These are phyloP conservation scores for Crypturellus undulatus DNA, from an alignment of 2,113 vertebrate species.

Conservation along the genomic window DNA sequence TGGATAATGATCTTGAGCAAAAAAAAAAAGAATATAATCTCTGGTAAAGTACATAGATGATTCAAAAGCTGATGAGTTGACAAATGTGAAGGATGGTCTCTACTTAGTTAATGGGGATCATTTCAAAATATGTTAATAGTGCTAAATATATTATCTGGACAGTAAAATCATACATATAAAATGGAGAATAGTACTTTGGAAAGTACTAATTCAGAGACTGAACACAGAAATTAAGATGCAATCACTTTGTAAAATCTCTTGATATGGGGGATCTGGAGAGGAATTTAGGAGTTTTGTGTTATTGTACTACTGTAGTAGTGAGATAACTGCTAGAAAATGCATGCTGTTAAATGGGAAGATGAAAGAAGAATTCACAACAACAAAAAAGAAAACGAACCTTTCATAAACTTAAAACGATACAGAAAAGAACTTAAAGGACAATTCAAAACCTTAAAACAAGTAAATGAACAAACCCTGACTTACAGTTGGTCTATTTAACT, in stretches of 20 bases:
- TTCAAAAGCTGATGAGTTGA: neutral
- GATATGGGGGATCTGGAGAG: neutral
- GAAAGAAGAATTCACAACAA: neutral
- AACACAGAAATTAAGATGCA: neutral
- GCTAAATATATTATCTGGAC: neutral
- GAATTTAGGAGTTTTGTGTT: neutral
- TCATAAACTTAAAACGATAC: neutral
- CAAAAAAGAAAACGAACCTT: neutral
- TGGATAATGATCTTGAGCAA: slow-evolving; percentile 16
- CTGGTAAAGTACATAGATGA: neutral
- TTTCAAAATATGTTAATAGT: neutral
- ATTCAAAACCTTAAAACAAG: neutral
- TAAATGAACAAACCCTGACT: neutral
- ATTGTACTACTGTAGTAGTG: neutral
- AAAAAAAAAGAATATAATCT: neutral
- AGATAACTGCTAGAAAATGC: neutral
- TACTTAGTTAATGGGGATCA: neutral
- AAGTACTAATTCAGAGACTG: neutral
- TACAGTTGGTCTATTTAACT: neutral
- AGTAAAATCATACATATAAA: neutral
- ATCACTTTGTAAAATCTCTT: neutral
- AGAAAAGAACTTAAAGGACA: neutral
- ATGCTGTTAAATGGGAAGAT: neutral
- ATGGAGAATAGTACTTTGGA: neutral
- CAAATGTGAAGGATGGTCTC: slow-evolving; percentile 17